Evolutionary conservation across 2,888 invertebrate genomes (phyloP), one percentile per base, ranked within the genome.

Genomic region (Cerastis leucographa): DNA sequence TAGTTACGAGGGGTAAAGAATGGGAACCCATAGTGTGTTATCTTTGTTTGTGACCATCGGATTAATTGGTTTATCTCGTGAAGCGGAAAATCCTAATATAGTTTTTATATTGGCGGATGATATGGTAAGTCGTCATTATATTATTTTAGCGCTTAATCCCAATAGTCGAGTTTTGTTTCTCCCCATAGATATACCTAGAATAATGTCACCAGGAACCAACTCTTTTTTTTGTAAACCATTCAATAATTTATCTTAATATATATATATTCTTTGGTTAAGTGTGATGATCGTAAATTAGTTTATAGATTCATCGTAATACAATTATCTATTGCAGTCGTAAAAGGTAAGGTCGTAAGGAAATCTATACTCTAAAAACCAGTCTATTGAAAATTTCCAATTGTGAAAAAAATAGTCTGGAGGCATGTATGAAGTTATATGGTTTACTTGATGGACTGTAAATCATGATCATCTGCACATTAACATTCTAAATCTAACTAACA

Each of bases 41-140:
- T 64, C 12, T 65, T 22, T 75, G 1, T 69, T 85, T 29, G 19
- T 81, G 25, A 25, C 22, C 12, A 49, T 74, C 0, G 68, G 35
- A 29, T 6, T 68, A 14, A 40, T 76, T 35, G 40, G 35, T 8
- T 25, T 51, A 59, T 81, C 66, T 11, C 51, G 67, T 76, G 74
- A 54, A 76, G 35, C 56, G 9, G 25, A 71, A 56, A 71, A 73
- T 22, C 85, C 98, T 9, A 97, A 98, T 93, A 98, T 98, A 79
- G 97, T 98, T 71, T 96, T 98, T 64, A 98, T 98, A 82, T 94
- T 98, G 81, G 98, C 98, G 22, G 98, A 98, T 97, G 98, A 98
- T 94, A 94, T 98, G 97, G 98, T 98, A 96, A 97, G 97, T 70
- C 49, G 1, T 62, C 40, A 12, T 64, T n/a, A 5, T 22, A 44